Conservation (phyloP, 2,888 invertebrate genomes). For the Phortica magna region DNA sequence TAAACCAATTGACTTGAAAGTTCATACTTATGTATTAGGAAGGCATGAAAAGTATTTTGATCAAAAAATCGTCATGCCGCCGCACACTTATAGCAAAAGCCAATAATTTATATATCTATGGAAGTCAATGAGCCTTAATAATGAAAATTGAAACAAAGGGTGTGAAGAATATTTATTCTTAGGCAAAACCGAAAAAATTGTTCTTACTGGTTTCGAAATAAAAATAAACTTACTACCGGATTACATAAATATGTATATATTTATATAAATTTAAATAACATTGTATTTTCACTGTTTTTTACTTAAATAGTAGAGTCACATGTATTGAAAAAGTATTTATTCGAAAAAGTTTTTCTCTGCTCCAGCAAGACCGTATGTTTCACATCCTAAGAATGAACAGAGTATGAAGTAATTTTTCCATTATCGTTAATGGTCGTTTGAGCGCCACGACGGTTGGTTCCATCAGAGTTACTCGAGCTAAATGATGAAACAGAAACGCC, state of each 20-base stretch:
- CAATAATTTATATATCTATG: too few species aligned
- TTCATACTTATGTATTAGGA: too few species aligned
- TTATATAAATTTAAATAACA: conserved; percentile 3
- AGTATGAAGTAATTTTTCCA: conserved; percentile 83
- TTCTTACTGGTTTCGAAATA: too few species aligned
- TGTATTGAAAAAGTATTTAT: not conserved
- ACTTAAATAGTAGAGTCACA: conserved; percentile 1
- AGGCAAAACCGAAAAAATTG: too few species aligned
- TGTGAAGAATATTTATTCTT: too few species aligned
- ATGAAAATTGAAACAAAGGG: too few species aligned
- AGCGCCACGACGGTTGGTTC: conserved; percentile 80
- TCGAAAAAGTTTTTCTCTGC: not conserved
- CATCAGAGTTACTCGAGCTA: conserved; percentile 82
- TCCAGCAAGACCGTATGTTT: not conserved
- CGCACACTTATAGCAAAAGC: too few species aligned
- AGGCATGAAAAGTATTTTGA: too few species aligned
- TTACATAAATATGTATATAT: not conserved
- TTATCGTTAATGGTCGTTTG: conserved; percentile 86
- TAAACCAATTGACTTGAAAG: too few species aligned
- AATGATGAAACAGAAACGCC: conserved; percentile 84
- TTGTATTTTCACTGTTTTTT: not conserved
- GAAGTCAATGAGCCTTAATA: too few species aligned
- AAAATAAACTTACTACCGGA: not conserved
- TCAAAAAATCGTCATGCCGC: too few species aligned
- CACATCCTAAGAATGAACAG: conserved; percentile 68